phyloP scores from a whole-genome alignment of 1,140 invertebrate genomes.

The Dufourea novaeangliae region DNA sequence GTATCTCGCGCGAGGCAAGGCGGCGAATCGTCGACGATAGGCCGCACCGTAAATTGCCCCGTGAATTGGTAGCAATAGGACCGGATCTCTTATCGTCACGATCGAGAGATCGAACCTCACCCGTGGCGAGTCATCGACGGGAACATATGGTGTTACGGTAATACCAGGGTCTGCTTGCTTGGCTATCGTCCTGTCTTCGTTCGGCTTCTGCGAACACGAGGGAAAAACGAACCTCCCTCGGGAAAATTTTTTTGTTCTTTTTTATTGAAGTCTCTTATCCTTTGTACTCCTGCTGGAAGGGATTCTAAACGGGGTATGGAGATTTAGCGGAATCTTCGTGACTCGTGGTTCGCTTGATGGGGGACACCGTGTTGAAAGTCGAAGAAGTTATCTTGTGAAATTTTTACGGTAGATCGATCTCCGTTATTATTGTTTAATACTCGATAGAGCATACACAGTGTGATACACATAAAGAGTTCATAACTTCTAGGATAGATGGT shows the following conservation, averaged over 20 bases:
- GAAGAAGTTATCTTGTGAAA: no score
- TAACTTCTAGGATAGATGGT: no score
- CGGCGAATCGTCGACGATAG: conserved; percentile 43
- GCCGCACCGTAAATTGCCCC: conserved; percentile 45
- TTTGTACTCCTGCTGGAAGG: no score
- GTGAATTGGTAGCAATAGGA: conserved; percentile 47
- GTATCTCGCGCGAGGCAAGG: not conserved
- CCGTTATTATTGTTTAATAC: no score
- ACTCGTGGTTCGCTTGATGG: no score
- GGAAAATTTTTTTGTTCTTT: not conserved
- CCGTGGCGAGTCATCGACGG: conserved; percentile 16
- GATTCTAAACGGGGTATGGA: no score
- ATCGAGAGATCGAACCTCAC: conserved; percentile 14
- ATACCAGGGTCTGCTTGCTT: not conserved
- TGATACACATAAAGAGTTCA: no score
- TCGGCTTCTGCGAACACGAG: not conserved
- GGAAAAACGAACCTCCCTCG: not conserved
- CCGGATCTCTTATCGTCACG: conserved; percentile 35
- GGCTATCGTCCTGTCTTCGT: not conserved
- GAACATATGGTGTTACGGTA: conserved; percentile 24
- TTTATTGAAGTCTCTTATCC: not conserved
- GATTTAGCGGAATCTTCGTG: no score
- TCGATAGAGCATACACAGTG: no score
- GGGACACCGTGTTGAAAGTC: no score
- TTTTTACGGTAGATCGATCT: no score